Conservation (phyloP, 2,888 invertebrate genomes). For the Rhimphoctona megacephalus region DNA sequence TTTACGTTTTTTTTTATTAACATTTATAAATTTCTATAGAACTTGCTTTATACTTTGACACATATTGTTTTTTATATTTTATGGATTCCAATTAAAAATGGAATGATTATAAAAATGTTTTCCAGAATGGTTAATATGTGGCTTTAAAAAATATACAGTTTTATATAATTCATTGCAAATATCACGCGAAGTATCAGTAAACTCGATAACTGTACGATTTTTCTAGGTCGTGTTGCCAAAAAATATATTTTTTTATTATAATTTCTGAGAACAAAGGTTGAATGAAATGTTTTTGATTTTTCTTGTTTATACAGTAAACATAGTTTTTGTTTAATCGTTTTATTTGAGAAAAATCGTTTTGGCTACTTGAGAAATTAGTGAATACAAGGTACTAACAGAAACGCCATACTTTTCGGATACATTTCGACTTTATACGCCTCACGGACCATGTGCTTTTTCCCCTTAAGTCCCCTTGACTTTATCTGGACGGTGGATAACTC, state of each 20-base stretch:
- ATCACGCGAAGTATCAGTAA: not conserved
- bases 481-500: slow-evolving; percentile 37
- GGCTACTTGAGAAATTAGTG: not conserved
- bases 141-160: not conserved
- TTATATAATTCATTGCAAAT: not conserved
- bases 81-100: not conserved
- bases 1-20: not conserved
- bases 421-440: not conserved
- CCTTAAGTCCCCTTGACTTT: slow-evolving; percentile 36
- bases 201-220: too few species aligned
- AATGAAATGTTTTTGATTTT: not conserved
- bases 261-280: not conserved
- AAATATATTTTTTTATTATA: not conserved
- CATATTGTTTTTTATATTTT: not conserved
- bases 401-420: not conserved
- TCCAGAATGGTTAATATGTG: not conserved
- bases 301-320: too few species aligned
- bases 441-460: slow-evolving; percentile 18
- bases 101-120: not conserved
- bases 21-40: not conserved
- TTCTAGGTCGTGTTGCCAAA: not conserved
- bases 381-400: not conserved
- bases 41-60: not conserved
- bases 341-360: not conserved
- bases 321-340: not conserved